Evolutionary conservation across 2,888 invertebrate species (phyloP), one percentile per base, ranked within the genome.

Genomic region (Tridacna crocea): DNA sequence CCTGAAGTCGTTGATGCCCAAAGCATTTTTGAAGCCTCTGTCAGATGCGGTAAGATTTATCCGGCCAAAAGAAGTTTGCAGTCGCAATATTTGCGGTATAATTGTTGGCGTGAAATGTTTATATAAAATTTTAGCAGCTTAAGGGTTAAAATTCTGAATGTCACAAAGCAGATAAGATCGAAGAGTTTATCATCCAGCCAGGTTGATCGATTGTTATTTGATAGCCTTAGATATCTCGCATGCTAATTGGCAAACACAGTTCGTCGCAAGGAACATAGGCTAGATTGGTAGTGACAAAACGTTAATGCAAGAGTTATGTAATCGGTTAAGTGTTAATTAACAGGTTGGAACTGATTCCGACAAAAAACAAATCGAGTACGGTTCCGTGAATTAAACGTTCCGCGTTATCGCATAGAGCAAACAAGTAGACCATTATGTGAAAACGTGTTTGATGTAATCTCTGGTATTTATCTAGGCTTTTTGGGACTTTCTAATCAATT

Each of bases 251-350:
- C 70, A 70, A 70, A 70, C 70, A 70, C 26, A 51, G 26, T 47
- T 13, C 51, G 47, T 70, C 70, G 2, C 70, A n/a, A 10, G 51
- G 51, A 70, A 70, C 70, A 74, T 27, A 74, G 63, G 46, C 61
- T 27, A 61, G 22, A 74, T 61, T 61, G 24, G 63, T 17, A 46
- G 22, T 22, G 60, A 74, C 60, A 74, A 74, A 47, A 47, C 24
- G 61, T 74, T 79, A 79, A 79, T 79, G 79, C 79, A 79, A 73
- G 58, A 79, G 68, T 74, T 73, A 74, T 79, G 79, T 79, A 77
- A 68, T 70, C 70, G 70, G 70, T 51, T 70, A 70, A 70, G 27
- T 70, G 70, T 70, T 70, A 70, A 70, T 70, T 70, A 70, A 70
- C 70, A 70, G 70, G 46, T 70, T 70, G 26, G 22, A 70, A 47